A percentile compares a stretch with the other conserved stretches of the same genome.
These are phyloP conservation scores for Thymelicus sylvestris DNA, from an alignment of 2,888 invertebrate species.

Conservation along the genomic window DNA sequence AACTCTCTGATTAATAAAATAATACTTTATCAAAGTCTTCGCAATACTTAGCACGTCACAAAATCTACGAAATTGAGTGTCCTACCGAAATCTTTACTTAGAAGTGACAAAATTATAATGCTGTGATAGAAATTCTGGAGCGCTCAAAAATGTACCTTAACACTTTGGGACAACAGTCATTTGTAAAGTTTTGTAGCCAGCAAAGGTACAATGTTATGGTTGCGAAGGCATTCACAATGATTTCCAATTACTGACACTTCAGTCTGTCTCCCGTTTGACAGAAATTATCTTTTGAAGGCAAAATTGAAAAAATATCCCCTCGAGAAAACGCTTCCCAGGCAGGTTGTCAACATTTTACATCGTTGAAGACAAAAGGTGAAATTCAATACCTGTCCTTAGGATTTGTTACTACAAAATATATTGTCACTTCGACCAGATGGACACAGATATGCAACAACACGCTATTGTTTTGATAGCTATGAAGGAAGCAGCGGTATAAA, in stretches of 20 bases:
- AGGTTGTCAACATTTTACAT: conserved; percentile 12
- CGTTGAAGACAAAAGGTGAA: conserved; percentile 1
- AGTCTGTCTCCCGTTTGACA: conserved; percentile 32
- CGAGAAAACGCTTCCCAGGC: background rate
- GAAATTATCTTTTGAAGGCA: conserved; percentile 30
- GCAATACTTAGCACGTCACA: conserved; percentile 29
- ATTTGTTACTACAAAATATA: background rate
- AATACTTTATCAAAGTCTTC: background rate
- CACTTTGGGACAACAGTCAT: background rate
- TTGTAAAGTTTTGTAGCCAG: background rate
- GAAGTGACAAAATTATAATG: conserved; percentile 13
- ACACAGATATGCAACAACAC: too few species aligned
- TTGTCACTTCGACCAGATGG: background rate
- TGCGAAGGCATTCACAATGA: conserved; percentile 22
- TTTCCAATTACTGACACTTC: conserved; percentile 37
- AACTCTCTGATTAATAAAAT: too few species aligned
- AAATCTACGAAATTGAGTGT: conserved; percentile 6
- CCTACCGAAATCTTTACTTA: conserved; percentile 12
- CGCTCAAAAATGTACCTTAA: background rate
- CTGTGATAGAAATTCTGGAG: background rate
- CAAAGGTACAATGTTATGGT: background rate
- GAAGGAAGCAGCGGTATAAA: background rate
- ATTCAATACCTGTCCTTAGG: background rate
- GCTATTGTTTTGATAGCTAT: background rate
- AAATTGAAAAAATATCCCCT: conserved; percentile 28